Evolutionary conservation across 1,140 invertebrate species (phyloP).

Genomic region (Drosophila sucinea): DNA sequence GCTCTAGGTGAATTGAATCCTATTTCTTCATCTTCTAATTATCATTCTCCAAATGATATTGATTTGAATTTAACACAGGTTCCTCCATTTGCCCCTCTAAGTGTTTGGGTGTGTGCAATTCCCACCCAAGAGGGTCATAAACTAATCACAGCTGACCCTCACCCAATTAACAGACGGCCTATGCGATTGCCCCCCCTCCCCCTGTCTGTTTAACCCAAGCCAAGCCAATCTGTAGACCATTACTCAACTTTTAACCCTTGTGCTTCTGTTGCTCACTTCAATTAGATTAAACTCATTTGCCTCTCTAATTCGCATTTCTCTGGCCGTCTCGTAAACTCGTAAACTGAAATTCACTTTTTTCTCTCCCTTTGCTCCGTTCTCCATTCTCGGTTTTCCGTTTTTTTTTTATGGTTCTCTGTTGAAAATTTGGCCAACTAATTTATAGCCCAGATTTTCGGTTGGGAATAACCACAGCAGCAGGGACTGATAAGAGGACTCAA

Average conservation of each 20-base stretch:
- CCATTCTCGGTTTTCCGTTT: not conserved
- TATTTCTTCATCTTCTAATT: not conserved
- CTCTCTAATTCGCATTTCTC: constrained; percentile 36
- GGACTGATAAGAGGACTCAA: constrained; percentile 17
- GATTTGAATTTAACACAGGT: constrained; percentile 4
- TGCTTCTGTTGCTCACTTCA: constrained; percentile 50
- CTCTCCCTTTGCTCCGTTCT: not conserved
- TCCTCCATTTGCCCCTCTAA: not conserved
- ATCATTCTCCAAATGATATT: not conserved
- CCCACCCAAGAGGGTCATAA: constrained; percentile 3
- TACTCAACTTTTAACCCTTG: constrained; percentile 32
- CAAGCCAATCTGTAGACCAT: constrained; percentile 33
- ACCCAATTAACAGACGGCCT: constrained; percentile 51
- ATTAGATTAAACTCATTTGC: constrained; percentile 72
- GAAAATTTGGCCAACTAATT: constrained; percentile 68
- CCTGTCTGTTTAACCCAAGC: constrained; percentile 14
- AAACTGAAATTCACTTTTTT: constrained; percentile 12
- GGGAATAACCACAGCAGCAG: constrained; percentile 36
- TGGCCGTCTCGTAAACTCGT: constrained; percentile 19
- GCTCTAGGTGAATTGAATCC: not conserved
- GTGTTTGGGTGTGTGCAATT: not conserved
- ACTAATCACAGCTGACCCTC: constrained; percentile 15
- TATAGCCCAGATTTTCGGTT: constrained; percentile 63
- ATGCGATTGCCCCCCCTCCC: not conserved
- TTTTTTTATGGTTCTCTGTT: constrained; percentile 40